These are phyloP conservation scores for Argyrosomus japonicus DNA, from an alignment of 2,113 vertebrate genomes.

Conservation along the genomic window DNA sequence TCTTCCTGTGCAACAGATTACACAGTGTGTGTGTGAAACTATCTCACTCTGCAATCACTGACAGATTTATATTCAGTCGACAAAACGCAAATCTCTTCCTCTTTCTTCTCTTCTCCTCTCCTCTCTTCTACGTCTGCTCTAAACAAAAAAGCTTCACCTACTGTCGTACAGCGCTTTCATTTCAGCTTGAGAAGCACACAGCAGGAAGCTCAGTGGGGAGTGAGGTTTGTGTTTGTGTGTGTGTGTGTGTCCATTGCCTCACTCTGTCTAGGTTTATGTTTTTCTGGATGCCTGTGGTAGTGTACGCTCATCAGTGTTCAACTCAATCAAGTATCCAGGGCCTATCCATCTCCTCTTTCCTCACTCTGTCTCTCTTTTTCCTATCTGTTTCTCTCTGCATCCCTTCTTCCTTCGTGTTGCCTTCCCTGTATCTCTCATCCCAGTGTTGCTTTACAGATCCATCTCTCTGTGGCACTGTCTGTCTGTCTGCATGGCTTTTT, in stretches of 20 bases:
- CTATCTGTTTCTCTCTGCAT: conserved; percentile 33
- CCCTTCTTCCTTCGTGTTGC: conserved; percentile 44
- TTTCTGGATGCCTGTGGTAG: conserved; percentile 36
- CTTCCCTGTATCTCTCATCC: conserved; percentile 37
- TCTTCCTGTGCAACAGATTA: conserved; percentile 5
- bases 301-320: conserved; percentile 43
- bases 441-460: conserved; percentile 52
- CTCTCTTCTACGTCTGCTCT: conserved; percentile 16
- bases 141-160: conserved; percentile 11
- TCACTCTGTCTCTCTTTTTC: conserved; percentile 18
- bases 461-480: conserved; percentile 40
- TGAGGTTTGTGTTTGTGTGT: neutral
- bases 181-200: conserved; percentile 37
- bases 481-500: conserved; percentile 19
- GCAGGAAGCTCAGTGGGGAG: conserved; percentile 25
- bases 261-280: conserved; percentile 26
- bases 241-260: conserved; percentile 20
- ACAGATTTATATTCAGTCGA: conserved; percentile 25
- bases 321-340: conserved; percentile 49
- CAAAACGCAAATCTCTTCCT: neutral
- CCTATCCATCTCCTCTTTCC: conserved; percentile 43
- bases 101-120: neutral
- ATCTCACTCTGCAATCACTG: conserved; percentile 29
- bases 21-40: conserved; percentile 4
- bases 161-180: conserved; percentile 36